Evolutionary conservation across 2,797 vertebrate species (phyloP).

Genomic region (Hoplostethus atlanticus): DNA sequence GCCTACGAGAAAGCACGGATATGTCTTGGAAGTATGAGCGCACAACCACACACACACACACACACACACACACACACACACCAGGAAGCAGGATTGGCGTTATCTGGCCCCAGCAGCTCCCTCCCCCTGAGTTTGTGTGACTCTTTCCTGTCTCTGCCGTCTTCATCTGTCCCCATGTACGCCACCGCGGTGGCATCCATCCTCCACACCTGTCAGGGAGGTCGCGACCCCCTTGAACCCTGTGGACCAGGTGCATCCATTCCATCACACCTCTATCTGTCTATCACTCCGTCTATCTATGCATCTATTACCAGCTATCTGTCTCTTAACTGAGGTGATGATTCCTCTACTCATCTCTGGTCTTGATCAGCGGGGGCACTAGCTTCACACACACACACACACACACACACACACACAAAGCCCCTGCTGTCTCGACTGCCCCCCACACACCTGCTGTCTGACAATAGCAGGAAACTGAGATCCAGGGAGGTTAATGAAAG

Average conservation of each 20-base stretch:
- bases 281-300: conserved; percentile 40
- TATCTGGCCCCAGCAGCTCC: conserved; percentile 42
- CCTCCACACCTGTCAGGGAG: conserved; percentile 72
- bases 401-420: conserved; percentile 23
- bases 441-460: conserved; percentile 47
- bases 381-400: conserved; percentile 37
- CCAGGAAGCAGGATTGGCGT: conserved; percentile 41
- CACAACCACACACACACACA: conserved; percentile 18
- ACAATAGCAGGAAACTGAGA: conserved; percentile 54
- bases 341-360: conserved; percentile 65
- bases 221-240: conserved; percentile 43
- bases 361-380: conserved; percentile 29
- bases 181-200: conserved; percentile 45
- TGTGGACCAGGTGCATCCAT: conserved; percentile 61
- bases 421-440: conserved; percentile 9
- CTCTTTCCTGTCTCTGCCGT: conserved; percentile 41
- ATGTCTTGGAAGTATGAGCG: conserved; percentile 14
- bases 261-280: conserved; percentile 59
- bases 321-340: conserved; percentile 51
- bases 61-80: conserved; percentile 21
- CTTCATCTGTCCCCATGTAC: conserved; percentile 54
- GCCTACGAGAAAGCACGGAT: conserved; percentile 24
- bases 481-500: conserved; percentile 55
- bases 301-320: conserved; percentile 54
- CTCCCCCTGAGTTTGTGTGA: conserved; percentile 11